phyloP scores from a whole-genome alignment of 2,797 vertebrate species.

The Coranthus polyacanthus region DNA sequence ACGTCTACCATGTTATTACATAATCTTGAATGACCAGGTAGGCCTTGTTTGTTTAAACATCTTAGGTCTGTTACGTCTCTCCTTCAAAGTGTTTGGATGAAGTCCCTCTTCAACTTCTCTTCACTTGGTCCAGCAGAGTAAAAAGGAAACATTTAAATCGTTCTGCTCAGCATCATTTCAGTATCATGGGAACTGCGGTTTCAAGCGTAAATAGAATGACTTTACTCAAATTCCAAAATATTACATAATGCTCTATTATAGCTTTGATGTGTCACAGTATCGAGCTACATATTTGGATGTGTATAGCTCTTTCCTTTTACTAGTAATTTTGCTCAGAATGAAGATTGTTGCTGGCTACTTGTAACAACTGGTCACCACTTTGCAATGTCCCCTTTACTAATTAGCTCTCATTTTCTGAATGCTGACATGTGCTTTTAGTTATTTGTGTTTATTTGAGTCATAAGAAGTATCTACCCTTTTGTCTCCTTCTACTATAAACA shows the following conservation, averaged over 20 bases:
- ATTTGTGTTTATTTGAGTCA: conserved; percentile 44
- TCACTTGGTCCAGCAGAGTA: conserved; percentile 29
- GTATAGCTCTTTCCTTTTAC: conserved; percentile 18
- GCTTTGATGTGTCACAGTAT: conserved; percentile 50
- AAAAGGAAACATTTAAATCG: conserved; percentile 40
- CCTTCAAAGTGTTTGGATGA: conserved; percentile 42
- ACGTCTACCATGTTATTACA: conserved; percentile 18
- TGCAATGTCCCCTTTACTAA: conserved; percentile 43
- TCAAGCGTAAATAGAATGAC: conserved; percentile 6
- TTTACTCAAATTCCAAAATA: conserved; percentile 44
- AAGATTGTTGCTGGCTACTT: conserved; percentile 21
- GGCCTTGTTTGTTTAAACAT: conserved; percentile 15
- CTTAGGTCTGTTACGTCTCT: conserved; percentile 17
- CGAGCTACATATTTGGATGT: conserved; percentile 34
- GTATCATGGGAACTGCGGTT: conserved; percentile 38
- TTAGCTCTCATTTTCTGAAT: conserved; percentile 11
- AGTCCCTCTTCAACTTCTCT: conserved; percentile 25
- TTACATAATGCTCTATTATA: conserved; percentile 52
- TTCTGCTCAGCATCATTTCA: conserved; percentile 60
- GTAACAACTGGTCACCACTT: conserved; percentile 44
- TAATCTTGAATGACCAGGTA: conserved; percentile 25
- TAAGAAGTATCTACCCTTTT: conserved; percentile 40
- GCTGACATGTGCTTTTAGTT: conserved; percentile 66
- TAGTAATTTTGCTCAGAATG: conserved; percentile 17
- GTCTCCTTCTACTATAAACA: conserved; percentile 38